Percentiles rank a stretch among this genome's conserved stretches.
phyloP scores from a whole-genome alignment of 2,113 vertebrate species.

The Eublepharis macularius region DNA sequence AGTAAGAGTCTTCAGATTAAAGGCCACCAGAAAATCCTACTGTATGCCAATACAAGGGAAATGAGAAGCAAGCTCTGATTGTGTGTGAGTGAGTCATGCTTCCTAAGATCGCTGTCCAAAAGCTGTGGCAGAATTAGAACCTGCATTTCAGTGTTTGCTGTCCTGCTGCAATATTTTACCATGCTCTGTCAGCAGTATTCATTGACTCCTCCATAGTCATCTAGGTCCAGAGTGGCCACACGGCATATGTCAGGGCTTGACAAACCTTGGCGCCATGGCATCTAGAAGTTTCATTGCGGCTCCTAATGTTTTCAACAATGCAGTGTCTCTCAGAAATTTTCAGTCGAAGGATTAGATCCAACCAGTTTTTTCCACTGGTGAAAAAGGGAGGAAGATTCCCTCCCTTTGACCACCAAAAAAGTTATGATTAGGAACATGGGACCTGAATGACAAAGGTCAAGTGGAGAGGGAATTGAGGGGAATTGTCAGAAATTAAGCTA shows the following conservation, averaged over 20 bases:
- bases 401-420: too few species aligned
- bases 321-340: too few species aligned
- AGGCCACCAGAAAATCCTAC: neutral
- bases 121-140: neutral
- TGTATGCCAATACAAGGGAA: neutral
- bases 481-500: too few species aligned
- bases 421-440: too few species aligned
- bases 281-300: too few species aligned
- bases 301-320: too few species aligned
- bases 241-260: neutral
- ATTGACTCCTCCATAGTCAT: neutral
- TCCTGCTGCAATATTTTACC: neutral
- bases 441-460: too few species aligned
- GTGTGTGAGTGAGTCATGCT: neutral
- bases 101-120: neutral
- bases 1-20: neutral
- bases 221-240: neutral
- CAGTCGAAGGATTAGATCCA: too few species aligned
- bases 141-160: neutral
- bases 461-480: too few species aligned
- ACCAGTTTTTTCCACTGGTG: too few species aligned
- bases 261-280: too few species aligned
- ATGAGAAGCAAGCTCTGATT: neutral
- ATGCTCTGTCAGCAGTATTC: neutral
- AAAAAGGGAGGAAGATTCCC: too few species aligned